Percentiles rank a stretch among this genome's conserved stretches.
phyloP scores from a whole-genome alignment of 2,797 vertebrate genomes.

The Alfaro cultratus region DNA sequence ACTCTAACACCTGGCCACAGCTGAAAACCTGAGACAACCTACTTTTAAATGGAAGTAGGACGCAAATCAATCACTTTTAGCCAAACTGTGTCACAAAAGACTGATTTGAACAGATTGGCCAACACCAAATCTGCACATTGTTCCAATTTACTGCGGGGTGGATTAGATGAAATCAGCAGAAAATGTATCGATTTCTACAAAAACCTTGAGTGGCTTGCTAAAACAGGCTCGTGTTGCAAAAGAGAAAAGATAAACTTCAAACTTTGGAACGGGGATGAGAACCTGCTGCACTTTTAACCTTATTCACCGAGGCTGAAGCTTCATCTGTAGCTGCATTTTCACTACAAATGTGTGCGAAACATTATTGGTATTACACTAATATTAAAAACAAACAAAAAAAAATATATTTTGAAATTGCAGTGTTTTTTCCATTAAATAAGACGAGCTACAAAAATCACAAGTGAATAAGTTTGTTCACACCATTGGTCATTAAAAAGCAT shows the following conservation, averaged over 20 bases:
- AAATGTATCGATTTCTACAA: slow-evolving; percentile 39
- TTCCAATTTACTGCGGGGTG: neutral
- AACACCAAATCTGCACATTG: slow-evolving; percentile 6
- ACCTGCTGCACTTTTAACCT: neutral
- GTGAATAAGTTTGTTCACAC: no score
- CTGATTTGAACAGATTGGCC: slow-evolving; percentile 13
- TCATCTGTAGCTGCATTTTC: neutral
- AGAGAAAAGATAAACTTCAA: slow-evolving; percentile 39
- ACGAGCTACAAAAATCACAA: no score
- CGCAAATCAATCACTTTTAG: slow-evolving; percentile 12
- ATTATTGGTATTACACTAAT: no score
- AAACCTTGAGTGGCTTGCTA: slow-evolving; percentile 13
- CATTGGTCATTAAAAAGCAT: no score
- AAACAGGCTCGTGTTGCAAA: slow-evolving; percentile 40
- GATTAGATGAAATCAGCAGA: slow-evolving; percentile 27
- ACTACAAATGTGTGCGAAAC: no score
- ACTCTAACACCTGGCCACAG: slow-evolving; percentile 29
- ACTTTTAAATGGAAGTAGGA: slow-evolving; percentile 17
- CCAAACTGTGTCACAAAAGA: slow-evolving; percentile 10
- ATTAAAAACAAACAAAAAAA: no score
- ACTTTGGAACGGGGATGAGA: slow-evolving; percentile 27
- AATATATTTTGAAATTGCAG: no score
- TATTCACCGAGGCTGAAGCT: neutral
- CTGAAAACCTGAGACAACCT: slow-evolving; percentile 26
- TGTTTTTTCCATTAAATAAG: no score